Evolutionary conservation across 30 jellyfish, hydroid and myxozoan species (phyloP).

Genomic region (Aurelia sp.): DNA sequence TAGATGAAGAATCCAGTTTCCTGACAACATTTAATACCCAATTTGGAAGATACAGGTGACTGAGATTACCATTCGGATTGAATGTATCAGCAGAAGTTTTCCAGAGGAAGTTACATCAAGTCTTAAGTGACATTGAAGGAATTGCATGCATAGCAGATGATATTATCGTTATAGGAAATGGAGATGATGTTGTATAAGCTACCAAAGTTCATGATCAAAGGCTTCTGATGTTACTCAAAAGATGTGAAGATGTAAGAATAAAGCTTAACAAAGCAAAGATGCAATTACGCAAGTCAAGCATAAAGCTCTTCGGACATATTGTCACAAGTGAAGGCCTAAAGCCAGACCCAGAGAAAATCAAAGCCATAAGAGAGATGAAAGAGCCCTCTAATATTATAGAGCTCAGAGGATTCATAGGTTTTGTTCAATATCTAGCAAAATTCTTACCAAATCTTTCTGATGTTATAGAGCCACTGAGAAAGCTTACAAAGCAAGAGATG

Average conservation of each 20-base stretch:
- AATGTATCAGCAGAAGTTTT: too few relatives aligned
- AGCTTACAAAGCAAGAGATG: constrained; percentile 51
- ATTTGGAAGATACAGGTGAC: constrained; percentile 62
- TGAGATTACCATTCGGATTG: neutral
- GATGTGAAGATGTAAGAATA: constrained; percentile 46
- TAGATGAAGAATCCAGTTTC: constrained; percentile 47
- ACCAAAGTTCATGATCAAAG: constrained; percentile 39
- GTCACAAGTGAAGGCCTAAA: constrained; percentile 64
- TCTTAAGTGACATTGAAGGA: too few relatives aligned
- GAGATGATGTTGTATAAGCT: too few relatives aligned
- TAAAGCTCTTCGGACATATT: constrained; percentile 52
- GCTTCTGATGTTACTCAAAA: constrained; percentile 22
- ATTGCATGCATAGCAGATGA: too few relatives aligned
- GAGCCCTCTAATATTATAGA: constrained; percentile 54
- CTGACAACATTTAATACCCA: constrained; percentile 60
- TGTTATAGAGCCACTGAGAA: constrained; percentile 67
- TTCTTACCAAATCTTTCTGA: constrained; percentile 65
- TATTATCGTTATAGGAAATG: too few relatives aligned
- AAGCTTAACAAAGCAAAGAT: constrained; percentile 58
- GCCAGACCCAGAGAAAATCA: constrained; percentile 73
- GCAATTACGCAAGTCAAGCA: constrained; percentile 41
- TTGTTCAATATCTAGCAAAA: constrained; percentile 55
- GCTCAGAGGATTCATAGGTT: constrained; percentile 60
- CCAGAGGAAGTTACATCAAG: too few relatives aligned
- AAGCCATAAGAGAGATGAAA: constrained; percentile 55